Percentiles rank a stretch among this genome's conserved stretches.
phyloP scores from a whole-genome alignment of 1,140 invertebrate genomes.

The Paraescarpia echinospica region DNA sequence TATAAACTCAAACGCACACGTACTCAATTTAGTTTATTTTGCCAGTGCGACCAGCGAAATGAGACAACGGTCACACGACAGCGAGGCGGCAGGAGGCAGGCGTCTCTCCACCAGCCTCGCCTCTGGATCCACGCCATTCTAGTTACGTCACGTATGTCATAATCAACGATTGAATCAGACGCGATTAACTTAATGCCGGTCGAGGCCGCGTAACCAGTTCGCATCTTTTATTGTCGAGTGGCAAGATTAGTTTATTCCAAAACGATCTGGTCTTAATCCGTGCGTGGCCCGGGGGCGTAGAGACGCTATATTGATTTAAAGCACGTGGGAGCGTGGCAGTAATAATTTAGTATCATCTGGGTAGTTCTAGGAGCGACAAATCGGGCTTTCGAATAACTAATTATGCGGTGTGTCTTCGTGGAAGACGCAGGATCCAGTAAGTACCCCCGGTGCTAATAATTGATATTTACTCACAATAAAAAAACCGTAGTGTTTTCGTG shows the following conservation, averaged over 20 bases:
- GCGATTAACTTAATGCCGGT: not conserved
- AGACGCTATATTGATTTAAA: not conserved
- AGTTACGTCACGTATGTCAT: not conserved
- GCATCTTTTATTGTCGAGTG: not conserved
- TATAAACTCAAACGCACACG: not conserved
- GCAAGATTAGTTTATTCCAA: not conserved
- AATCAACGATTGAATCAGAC: not conserved
- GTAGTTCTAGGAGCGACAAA: too few species aligned
- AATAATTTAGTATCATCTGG: not conserved
- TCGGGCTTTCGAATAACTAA: not conserved
- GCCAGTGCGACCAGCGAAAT: not conserved
- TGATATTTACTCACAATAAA: not conserved
- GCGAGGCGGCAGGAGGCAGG: not conserved
- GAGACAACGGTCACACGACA: not conserved
- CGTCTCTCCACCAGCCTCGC: not conserved
- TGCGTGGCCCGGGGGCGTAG: not conserved
- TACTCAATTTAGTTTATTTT: not conserved
- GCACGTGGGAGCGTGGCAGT: not conserved
- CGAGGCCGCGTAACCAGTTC: not conserved
- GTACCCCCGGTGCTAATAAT: not conserved
- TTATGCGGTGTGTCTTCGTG: not conserved
- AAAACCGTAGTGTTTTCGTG: not conserved
- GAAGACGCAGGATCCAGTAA: not conserved
- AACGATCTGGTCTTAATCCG: not conserved
- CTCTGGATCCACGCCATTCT: not conserved